A percentile compares a stretch with the other conserved stretches of the same genome.
Evolutionary conservation across 92 coral and sea anemone species (phyloP).

Genomic region (Actinostola sp.): DNA sequence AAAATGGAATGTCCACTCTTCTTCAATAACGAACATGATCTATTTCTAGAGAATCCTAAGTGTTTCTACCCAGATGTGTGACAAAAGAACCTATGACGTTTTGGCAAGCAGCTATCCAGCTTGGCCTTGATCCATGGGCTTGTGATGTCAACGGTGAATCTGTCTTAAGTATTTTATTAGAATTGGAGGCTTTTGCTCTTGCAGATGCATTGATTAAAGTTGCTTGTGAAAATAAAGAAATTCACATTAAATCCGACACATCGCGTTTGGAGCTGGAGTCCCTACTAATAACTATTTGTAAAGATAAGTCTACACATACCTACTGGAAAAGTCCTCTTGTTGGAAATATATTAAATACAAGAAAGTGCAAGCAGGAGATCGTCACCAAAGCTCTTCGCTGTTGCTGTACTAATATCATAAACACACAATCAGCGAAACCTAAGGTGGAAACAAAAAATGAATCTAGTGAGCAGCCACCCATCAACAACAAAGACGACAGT

Average conservation of each 20-base stretch:
- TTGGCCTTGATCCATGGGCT: constrained; percentile 19
- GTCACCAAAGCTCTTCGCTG: constrained; percentile 20
- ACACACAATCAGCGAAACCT: neutral
- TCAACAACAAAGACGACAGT: neutral
- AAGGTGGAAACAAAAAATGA: neutral
- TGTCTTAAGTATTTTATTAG: constrained; percentile 10
- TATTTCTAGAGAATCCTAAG: neutral
- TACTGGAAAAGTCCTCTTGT: neutral
- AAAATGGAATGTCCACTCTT: no score
- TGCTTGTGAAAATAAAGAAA: neutral
- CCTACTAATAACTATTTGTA: neutral
- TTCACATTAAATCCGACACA: no score
- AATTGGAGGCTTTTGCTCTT: constrained; percentile 23
- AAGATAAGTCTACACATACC: neutral
- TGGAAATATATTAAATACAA: constrained; percentile 2
- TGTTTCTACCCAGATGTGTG: constrained; percentile 12
- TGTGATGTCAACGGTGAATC: constrained; percentile 15
- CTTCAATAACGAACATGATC: no score
- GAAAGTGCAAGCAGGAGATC: neutral
- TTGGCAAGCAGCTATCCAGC: neutral
- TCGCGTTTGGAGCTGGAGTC: neutral
- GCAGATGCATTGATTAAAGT: constrained; percentile 17
- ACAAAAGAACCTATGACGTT: constrained; percentile 3
- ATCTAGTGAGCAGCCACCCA: neutral
- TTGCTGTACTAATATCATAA: constrained; percentile 5